Base-by-base conservation (phyloP, 2,113 vertebrate species). In the Mustela lutreola region DNA sequence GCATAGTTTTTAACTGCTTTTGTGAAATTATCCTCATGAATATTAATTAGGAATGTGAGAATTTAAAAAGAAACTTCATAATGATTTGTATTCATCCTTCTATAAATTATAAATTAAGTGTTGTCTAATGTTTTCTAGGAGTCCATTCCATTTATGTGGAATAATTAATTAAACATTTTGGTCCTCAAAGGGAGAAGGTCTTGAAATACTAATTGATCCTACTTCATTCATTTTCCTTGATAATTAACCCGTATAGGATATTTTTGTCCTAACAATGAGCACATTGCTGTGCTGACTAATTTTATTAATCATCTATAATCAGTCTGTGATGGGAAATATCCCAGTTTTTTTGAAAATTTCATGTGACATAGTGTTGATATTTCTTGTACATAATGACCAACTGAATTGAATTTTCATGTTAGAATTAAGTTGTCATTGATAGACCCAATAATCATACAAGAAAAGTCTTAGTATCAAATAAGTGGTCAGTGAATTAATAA, bases 11-110 rank as follows among this genome's bases (percentile, higher is more conserved):
- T 98, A 98, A 97, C 92, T 98, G 98, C 97, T 98, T 98, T 99
- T 99, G 98, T 99, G 98, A 97, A 98, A 97, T 98, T 97, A 96
- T 98, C 97, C 97, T 99, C 98, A 99, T 99, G 98, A 99, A 99
- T 99, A 99, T 99, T 98, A 98, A 99, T 98, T 88, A 98, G 95
- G 94, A 93, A 97, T 98, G 90, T 98, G 98, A 97, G 97, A 98
- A 98, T 98, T 73, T 94, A 73, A 83, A 80, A 92, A 94, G 96
- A 97, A 98, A 98, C 93, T 97, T 97, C 85, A 62, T 96, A 97
- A 97, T 97, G 60, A 98, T 98, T 99, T 98, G 89, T 97, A 97
- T 98, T 98, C 71, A 62, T 96, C 95, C 76, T 83, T 50, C 93
- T 97, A 85, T 97, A 97, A 98, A 96, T 98, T 98, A 98, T 98